Conservation (phyloP, 2,113 vertebrate genomes). For the Todiramphus saurophagus region DNA sequence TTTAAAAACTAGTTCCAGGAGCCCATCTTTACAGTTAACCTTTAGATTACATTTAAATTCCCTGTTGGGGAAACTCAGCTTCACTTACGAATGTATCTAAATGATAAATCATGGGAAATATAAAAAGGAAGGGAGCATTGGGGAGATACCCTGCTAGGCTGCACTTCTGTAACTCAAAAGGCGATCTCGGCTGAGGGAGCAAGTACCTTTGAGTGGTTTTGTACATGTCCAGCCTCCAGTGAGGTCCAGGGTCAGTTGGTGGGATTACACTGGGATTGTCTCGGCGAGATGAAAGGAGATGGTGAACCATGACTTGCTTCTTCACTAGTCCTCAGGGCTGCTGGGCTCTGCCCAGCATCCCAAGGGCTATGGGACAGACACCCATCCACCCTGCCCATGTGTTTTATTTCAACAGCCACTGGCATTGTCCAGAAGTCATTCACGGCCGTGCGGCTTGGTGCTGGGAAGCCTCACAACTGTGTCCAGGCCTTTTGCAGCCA, state of each 20-base stretch:
- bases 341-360: not conserved
- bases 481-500: not conserved
- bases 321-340: not conserved
- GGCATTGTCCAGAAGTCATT: not conserved
- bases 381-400: fast-evolving
- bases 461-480: fast-evolving
- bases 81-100: not conserved
- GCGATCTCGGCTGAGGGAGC: not conserved
- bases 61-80: not conserved
- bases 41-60: not conserved
- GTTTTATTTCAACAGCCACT: not conserved
- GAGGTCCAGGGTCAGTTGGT: not conserved
- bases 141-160: not conserved
- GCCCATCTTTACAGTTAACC: not conserved
- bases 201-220: fast-evolving
- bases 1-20: slow-evolving; percentile 9
- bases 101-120: not conserved
- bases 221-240: not conserved
- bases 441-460: fast-evolving
- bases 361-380: fast-evolving
- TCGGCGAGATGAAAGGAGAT: not conserved
- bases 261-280: not conserved
- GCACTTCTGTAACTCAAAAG: not conserved
- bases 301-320: not conserved
- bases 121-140: not conserved